Evolutionary conservation across 2,797 vertebrate genomes (phyloP), one percentile per base, ranked within the genome.

Genomic region (Oreonectes daqikongensis): DNA sequence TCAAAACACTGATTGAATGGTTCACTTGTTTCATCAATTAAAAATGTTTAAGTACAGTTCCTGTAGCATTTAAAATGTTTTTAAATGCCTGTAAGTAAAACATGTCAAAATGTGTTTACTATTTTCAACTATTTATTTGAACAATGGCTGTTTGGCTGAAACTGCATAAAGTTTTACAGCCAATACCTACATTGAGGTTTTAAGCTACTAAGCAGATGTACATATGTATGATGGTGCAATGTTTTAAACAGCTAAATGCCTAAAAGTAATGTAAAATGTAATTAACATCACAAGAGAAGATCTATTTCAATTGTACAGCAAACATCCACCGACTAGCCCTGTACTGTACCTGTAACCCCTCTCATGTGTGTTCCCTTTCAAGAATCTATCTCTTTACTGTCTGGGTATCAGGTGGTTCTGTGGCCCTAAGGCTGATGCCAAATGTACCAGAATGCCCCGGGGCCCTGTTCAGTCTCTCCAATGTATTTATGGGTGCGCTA

Each of bases 401-500:
- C 79, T 76, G 72, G 64, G 65, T 81, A 84, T 86, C 84, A 82
- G 81, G 82, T 84, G 59, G 78, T 60, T 81, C 79, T 67, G 75
- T 77, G 64, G 38, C 85, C 78, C 82, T 48, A 57, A 65, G 83
- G 81, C 79, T 82, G 50, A 77, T 81, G 85, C 81, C 82, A 81
- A 84, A 81, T 84, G 79, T 81, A 84, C 84, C 83, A 84, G 65
- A 66, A 84, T 86, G 85, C 86, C 86, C 84, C 18, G 64, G 82
- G 82, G 87, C 77, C 82, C 73, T 73, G 87, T 52, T 18, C 73
- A 80, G 86, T 64, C 84, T 88, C 80, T 79, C 80, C 71, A 83
- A 83, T 83, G 84, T 80, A 88, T 90, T 87, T 86, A 85, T 82
- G 73, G 88, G 75, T 80, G 78, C 83, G 76, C 78, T 87, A 88